Conservation (phyloP, 2,113 vertebrate genomes). For the Tonatia bakeri region DNA sequence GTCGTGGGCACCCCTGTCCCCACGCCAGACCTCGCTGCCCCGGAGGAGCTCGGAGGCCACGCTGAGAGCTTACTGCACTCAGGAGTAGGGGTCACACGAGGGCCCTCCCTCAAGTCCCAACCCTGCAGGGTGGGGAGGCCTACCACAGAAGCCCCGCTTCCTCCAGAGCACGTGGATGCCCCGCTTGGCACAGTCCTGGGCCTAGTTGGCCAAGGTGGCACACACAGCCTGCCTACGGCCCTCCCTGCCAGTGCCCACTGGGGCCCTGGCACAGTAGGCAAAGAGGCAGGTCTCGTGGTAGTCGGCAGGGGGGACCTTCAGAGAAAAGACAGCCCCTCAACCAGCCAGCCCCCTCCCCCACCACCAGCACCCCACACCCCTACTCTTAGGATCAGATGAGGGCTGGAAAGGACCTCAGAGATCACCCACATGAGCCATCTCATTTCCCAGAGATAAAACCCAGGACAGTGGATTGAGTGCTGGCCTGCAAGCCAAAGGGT, state of each 20-base stretch:
- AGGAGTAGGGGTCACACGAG: not conserved
- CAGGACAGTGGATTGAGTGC: not conserved
- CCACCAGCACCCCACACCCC: not conserved
- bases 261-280: slow-evolving; percentile 78
- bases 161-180: slow-evolving; percentile 84
- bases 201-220: slow-evolving; percentile 86
- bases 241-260: not conserved
- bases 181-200: slow-evolving; percentile 85
- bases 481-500: too few relatives aligned
- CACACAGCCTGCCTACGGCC: slow-evolving; percentile 74
- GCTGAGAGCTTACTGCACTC: not conserved
- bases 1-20: not conserved
- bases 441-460: not conserved
- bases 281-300: slow-evolving; percentile 88
- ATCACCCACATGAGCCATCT: not conserved
- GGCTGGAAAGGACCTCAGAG: not conserved
- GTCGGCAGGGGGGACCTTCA: slow-evolving; percentile 83
- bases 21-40: not conserved
- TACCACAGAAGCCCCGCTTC: slow-evolving; percentile 85
- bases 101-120: not conserved
- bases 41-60: not conserved
- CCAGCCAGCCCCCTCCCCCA: not conserved
- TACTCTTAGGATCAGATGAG: not conserved
- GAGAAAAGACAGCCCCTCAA: not conserved
- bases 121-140: not conserved